Evolutionary conservation across 2,113 vertebrate species (phyloP).

Genomic region (Heteronetta atricapilla): DNA sequence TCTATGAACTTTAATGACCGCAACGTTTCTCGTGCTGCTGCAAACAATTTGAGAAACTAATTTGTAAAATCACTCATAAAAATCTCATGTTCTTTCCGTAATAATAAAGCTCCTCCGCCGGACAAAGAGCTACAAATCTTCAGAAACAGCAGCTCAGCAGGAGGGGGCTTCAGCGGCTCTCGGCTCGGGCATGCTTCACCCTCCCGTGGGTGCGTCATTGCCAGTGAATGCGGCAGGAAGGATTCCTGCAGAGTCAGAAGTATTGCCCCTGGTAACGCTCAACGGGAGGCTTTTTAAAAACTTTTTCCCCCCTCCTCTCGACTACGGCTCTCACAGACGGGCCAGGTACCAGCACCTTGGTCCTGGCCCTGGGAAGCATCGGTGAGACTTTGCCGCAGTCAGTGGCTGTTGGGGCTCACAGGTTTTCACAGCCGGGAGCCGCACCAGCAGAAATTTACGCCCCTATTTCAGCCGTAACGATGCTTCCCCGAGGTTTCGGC

Average conservation of each 20-base stretch:
- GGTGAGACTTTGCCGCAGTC: neutral
- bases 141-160: slow-evolving; percentile 19
- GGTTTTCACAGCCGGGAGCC: neutral
- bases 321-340: neutral
- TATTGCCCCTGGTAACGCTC: neutral
- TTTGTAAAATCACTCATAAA: slow-evolving; percentile 59
- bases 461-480: neutral
- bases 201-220: neutral
- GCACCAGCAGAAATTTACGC: slow-evolving; percentile 18
- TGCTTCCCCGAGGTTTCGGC: slow-evolving; percentile 17
- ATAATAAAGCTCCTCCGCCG: neutral
- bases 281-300: neutral
- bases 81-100: slow-evolving; percentile 14
- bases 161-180: neutral
- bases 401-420: neutral
- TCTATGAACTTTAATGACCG: slow-evolving; percentile 35
- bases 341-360: neutral
- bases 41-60: slow-evolving; percentile 49
- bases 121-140: slow-evolving; percentile 13
- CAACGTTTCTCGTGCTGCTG: slow-evolving; percentile 17
- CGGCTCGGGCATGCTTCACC: neutral
- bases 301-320: neutral
- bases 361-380: neutral
- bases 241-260: neutral
- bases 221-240: neutral